phyloP scores from a whole-genome alignment of 2,888 invertebrate species.

The Drosophila falleni region DNA sequence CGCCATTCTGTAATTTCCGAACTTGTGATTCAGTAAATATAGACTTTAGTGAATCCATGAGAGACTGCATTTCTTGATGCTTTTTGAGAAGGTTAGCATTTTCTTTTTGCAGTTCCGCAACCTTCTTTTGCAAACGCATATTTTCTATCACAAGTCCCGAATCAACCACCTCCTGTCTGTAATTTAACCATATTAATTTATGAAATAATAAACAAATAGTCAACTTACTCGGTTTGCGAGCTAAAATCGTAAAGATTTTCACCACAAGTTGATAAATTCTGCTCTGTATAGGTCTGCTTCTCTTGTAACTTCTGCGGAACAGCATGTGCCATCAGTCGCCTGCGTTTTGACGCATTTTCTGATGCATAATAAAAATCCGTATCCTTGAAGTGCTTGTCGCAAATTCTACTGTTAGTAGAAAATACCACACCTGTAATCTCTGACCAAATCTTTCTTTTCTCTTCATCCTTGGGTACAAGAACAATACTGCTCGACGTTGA shows the following conservation, averaged over 20 bases:
- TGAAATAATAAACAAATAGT: neutral
- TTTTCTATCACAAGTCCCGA: neutral
- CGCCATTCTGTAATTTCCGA: neutral
- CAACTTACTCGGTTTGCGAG: conserved; percentile 7
- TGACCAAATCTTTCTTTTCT: neutral
- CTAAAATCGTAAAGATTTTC: neutral
- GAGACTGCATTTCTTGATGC: neutral
- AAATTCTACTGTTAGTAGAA: neutral
- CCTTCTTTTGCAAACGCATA: neutral
- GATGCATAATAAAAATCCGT: neutral
- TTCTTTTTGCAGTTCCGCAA: neutral
- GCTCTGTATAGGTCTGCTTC: neutral
- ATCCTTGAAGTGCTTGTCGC: neutral
- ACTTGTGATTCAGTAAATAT: conserved; percentile 6
- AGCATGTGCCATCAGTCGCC: neutral
- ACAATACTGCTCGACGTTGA: neutral
- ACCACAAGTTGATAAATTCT: neutral
- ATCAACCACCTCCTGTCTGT: conserved; percentile 1
- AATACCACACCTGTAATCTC: neutral
- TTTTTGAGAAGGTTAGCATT: neutral
- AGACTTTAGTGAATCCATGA: neutral
- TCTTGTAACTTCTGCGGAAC: neutral
- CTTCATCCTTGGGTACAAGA: neutral
- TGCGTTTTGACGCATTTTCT: neutral
- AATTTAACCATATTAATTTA: neutral